Percentiles rank a stretch among this genome's conserved stretches.
These are phyloP conservation scores for Prietella phreatophila DNA, from an alignment of 2,113 vertebrate species.

Conservation along the genomic window DNA sequence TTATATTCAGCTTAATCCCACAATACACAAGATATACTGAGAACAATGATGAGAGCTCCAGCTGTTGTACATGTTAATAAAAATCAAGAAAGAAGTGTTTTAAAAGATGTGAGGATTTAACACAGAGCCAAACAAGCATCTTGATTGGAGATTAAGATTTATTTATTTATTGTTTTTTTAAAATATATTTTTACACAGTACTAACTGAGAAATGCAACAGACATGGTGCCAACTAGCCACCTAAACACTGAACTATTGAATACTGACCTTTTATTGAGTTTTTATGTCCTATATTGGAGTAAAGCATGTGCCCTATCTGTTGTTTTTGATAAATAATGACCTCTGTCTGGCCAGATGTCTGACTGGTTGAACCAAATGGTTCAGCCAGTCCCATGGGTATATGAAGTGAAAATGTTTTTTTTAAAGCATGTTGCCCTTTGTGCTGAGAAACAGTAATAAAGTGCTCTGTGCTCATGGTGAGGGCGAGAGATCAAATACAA, in stretches of 20 bases:
- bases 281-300: not conserved
- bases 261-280: not conserved
- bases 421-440: constrained; percentile 18
- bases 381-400: constrained; percentile 20
- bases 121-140: not conserved
- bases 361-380: not conserved
- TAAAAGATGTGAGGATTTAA: not conserved
- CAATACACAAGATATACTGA: not conserved
- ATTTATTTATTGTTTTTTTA: too few relatives aligned
- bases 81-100: not conserved
- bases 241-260: not conserved
- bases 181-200: not conserved
- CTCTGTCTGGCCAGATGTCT: constrained; percentile 8
- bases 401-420: constrained; percentile 30
- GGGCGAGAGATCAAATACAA: not conserved
- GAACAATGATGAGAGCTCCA: not conserved
- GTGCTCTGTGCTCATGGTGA: constrained; percentile 5
- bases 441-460: constrained; percentile 11
- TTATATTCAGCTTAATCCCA: constrained; percentile 19
- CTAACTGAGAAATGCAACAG: not conserved
- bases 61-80: not conserved
- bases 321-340: constrained; percentile 13
- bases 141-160: not conserved
- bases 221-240: not conserved
- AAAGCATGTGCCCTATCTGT: not conserved